A percentile compares a stretch with the other conserved stretches of the same genome.
Conservation (phyloP, 2,797 vertebrate genomes). For the Parauchenoglanis punctatus region DNA sequence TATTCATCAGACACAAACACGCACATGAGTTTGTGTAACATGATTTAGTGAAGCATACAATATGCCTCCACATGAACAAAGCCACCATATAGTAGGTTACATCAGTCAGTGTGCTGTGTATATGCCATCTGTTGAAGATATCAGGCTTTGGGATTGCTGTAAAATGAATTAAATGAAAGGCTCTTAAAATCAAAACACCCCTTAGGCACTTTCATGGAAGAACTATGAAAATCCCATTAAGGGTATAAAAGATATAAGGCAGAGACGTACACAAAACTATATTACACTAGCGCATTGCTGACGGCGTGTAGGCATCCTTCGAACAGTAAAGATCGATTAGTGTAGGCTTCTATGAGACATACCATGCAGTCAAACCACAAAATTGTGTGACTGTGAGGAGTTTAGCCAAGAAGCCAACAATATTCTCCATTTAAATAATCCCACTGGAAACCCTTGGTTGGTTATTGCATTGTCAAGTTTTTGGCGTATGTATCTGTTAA, state of each 20-base stretch:
- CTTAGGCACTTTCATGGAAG: constrained; percentile 18
- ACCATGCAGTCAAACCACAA: constrained; percentile 10
- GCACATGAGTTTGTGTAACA: neutral
- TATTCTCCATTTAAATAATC: neutral
- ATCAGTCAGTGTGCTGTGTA: constrained; percentile 19
- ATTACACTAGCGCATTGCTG: neutral
- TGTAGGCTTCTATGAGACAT: neutral
- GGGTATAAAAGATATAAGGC: constrained; percentile 30
- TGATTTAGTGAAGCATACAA: constrained; percentile 4
- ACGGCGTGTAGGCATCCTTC: neutral
- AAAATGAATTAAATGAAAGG: constrained; percentile 34
- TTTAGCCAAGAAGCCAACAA: neutral
- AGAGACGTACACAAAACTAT: constrained; percentile 16
- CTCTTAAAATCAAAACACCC: constrained; percentile 32
- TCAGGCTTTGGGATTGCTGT: constrained; percentile 39
- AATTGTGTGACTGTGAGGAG: neutral
- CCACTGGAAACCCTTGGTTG: neutral
- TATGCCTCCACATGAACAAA: constrained; percentile 32
- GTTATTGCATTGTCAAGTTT: neutral
- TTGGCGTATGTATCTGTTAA: neutral
- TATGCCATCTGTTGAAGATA: constrained; percentile 33
- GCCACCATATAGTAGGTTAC: constrained; percentile 20
- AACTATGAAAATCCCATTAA: constrained; percentile 46
- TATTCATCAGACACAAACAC: constrained; percentile 10
- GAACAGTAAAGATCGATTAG: neutral